phyloP scores from a whole-genome alignment of 2,888 invertebrate genomes.

The Ethmia dodecea region DNA sequence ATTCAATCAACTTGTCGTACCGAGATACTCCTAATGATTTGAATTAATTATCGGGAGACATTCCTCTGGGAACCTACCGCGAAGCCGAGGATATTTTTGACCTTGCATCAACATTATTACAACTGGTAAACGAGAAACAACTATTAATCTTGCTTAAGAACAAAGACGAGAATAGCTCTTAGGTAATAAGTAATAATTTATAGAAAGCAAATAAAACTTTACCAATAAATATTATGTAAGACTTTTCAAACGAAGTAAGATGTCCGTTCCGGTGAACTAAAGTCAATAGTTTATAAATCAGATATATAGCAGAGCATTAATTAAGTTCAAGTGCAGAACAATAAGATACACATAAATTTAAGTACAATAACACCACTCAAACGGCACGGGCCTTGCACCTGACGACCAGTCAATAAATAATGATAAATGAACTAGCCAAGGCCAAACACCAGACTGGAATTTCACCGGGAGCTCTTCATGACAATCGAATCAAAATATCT shows the following conservation, averaged over 20 bases:
- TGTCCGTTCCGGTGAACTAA: too few relatives aligned
- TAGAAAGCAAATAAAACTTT: too few relatives aligned
- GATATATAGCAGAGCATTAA: background rate
- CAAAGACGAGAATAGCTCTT: too few relatives aligned
- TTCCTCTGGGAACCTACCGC: slow-evolving; percentile 23
- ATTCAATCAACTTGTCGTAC: slow-evolving; percentile 10
- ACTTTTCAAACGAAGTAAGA: too few relatives aligned
- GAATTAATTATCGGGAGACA: slow-evolving; percentile 23
- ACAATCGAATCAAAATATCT: slow-evolving; percentile 52
- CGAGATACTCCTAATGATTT: slow-evolving; percentile 26
- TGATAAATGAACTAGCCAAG: slow-evolving; percentile 14
- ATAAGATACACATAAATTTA: background rate
- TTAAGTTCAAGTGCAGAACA: background rate
- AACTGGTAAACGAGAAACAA: slow-evolving; percentile 13
- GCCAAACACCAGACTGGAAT: slow-evolving; percentile 20
- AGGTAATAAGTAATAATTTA: background rate
- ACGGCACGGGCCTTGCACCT: background rate
- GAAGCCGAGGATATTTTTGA: slow-evolving; percentile 10
- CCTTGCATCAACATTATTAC: slow-evolving; percentile 8
- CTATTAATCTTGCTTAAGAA: slow-evolving; percentile 18
- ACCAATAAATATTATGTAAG: too few relatives aligned
- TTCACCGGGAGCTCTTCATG: slow-evolving; percentile 29
- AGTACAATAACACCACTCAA: background rate
- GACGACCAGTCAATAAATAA: background rate
- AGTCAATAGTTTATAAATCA: too few relatives aligned